phyloP scores from a whole-genome alignment of 2,113 vertebrate species.

The Mastomys natalensis region DNA sequence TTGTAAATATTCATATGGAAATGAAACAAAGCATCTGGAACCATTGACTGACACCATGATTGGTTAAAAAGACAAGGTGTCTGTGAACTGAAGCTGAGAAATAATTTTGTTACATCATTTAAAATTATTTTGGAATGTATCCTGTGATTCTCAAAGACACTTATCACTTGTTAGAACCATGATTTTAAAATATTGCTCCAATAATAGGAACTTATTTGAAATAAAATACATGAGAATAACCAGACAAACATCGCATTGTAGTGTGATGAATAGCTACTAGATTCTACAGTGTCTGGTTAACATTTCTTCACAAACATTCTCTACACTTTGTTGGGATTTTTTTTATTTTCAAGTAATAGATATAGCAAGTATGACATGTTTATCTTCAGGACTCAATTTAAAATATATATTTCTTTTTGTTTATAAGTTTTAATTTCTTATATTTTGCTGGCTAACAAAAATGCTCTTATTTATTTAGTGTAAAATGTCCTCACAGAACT shows the following conservation, averaged over 20 bases:
- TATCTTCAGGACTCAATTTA: conserved; percentile 68
- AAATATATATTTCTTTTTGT: conserved; percentile 59
- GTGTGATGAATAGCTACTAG: not conserved
- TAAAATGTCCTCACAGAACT: conserved; percentile 30
- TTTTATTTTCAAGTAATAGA: conserved; percentile 68
- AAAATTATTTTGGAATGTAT: not conserved
- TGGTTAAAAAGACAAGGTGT: conserved; percentile 48
- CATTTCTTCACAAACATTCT: conserved; percentile 56
- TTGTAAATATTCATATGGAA: conserved; percentile 69
- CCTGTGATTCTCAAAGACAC: not conserved
- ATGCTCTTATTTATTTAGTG: conserved; percentile 61
- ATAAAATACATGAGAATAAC: conserved; percentile 59
- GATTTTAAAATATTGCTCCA: conserved; percentile 33
- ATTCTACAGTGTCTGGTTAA: conserved; percentile 23
- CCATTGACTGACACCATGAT: conserved; percentile 22
- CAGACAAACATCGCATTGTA: not conserved
- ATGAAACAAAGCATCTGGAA: conserved; percentile 62
- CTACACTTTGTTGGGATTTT: conserved; percentile 52
- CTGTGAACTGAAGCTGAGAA: not conserved
- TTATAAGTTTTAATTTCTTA: conserved; percentile 71
- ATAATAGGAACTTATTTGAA: not conserved
- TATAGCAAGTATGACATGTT: conserved; percentile 24
- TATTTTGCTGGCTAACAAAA: conserved; percentile 41
- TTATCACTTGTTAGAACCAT: not conserved
- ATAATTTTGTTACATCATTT: not conserved